Base-by-base conservation (phyloP, 2,113 vertebrate species). In the Melanocharis versteri region DNA sequence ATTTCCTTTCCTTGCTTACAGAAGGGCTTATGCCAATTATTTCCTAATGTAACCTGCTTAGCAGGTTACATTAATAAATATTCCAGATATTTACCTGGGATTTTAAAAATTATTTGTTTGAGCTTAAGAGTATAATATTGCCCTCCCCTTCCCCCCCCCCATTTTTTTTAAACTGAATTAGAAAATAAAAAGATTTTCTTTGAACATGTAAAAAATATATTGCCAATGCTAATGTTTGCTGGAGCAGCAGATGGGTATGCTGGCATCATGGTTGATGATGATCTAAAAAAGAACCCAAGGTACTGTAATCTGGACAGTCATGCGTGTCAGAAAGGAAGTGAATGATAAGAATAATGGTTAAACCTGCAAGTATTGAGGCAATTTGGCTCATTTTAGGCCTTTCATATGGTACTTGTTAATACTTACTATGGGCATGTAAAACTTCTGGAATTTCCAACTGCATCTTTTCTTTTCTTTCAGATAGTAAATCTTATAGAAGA, bases 401-500 rank as follows among this genome's bases (percentile, higher is more conserved):
- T 69, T 81, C 10, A 8, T 58, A 7, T 24, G 7, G 26, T 72
- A 57, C 4, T 28, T 78, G 14, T 62, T 78, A 87, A 42, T 91
- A 33, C 7, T 26, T 82, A 42, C 7, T 70, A 5, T 42, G 26
- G 19, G 4, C 22, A 50, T 71, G 50, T 75, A 37, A 90, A 83
- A 80, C 35, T 81, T 37, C 18, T 89, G 40, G 44, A 71, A 66
- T 91, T 78, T 85, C 76, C 42, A 93, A 45, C 35, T 45, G 44
- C 48, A 54, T 96, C 8, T 95, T 95, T 87, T 96, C 65, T 95
- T 87, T 56, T 80, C 37, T 97, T 98, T 79, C 98, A 99, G 99
- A 99, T 99, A 54, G 99, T 99, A 93, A 99, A 99, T 97, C 99
- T 99, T 73, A 99, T 99, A 93, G 99, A 99, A 97, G 99, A 99